phyloP scores from a whole-genome alignment of 35 echinoderm and acorn worm genomes.

The Hemicentrotus pulcherrimus region DNA sequence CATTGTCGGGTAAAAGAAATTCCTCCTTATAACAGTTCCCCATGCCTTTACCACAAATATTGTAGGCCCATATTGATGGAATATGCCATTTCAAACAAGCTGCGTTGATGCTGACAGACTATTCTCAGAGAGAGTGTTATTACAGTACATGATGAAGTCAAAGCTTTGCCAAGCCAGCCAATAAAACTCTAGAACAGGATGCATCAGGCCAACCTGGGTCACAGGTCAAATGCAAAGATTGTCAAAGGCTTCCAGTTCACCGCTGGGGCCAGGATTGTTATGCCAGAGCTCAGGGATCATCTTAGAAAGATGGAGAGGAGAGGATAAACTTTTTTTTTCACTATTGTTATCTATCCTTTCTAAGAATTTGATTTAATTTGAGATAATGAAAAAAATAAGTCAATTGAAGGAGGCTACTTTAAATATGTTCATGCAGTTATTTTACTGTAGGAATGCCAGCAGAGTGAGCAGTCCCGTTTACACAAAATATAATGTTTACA shows the following conservation, averaged over 20 bases:
- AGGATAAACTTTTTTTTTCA: no score
- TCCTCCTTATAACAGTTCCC: not conserved
- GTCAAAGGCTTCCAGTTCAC: slow-evolving; percentile 40
- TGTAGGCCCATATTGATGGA: not conserved
- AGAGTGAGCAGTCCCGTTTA: no score
- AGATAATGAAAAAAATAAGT: no score
- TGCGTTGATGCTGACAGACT: not conserved
- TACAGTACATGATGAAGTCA: not conserved
- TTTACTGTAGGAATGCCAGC: no score
- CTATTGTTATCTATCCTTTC: no score
- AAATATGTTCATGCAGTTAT: no score
- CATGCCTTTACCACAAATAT: not conserved
- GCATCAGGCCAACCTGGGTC: slow-evolving; percentile 29
- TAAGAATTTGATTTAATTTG: no score
- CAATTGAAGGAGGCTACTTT: no score
- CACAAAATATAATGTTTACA: no score
- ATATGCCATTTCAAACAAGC: not conserved
- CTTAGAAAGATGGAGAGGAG: not conserved
- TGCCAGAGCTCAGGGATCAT: not conserved
- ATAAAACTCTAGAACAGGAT: slow-evolving; percentile 46
- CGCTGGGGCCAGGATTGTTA: slow-evolving; percentile 36
- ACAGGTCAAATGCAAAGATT: slow-evolving; percentile 34
- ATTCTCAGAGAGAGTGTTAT: not conserved
- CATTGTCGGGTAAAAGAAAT: not conserved
- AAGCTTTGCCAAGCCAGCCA: slow-evolving; percentile 10